A percentile compares a stretch with the other conserved stretches of the same genome.
Evolutionary conservation across 2,113 vertebrate genomes (phyloP).

Genomic region (Forbesichthys agassizii): DNA sequence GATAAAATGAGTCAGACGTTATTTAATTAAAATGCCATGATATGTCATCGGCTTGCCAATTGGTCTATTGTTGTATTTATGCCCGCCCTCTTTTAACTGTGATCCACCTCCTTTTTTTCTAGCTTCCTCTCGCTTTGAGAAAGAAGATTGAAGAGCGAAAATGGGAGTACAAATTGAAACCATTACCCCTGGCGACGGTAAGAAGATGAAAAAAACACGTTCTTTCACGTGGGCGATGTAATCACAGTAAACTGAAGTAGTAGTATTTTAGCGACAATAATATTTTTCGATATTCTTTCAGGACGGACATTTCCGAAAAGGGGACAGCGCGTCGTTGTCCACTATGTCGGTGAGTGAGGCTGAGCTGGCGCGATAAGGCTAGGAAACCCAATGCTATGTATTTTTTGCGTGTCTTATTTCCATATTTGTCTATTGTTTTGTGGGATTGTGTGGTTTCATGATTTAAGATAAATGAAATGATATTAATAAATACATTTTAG

Average conservation of each 20-base stretch:
- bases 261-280: not conserved
- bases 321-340: slow-evolving; percentile 90
- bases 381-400: not conserved
- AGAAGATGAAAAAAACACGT: slow-evolving; percentile 2
- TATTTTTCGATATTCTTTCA: slow-evolving; percentile 53
- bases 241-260: not conserved
- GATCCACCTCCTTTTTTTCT: slow-evolving; percentile 38
- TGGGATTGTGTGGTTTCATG: not conserved
- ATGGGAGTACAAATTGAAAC: slow-evolving; percentile 91
- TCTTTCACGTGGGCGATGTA: not conserved
- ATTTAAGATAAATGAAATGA: not conserved
- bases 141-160: slow-evolving; percentile 39
- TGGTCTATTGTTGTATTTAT: not conserved
- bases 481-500: not conserved
- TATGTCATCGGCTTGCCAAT: not conserved
- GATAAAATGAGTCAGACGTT: too few relatives aligned
- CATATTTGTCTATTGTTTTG: not conserved
- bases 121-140: slow-evolving; percentile 43
- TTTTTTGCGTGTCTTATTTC: too few relatives aligned
- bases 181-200: slow-evolving; percentile 87
- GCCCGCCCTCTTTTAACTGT: slow-evolving; percentile 19
- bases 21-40: not conserved
- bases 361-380: not conserved
- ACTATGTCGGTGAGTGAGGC: slow-evolving; percentile 87
- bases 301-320: slow-evolving; percentile 89